Conservation (phyloP, 2,888 invertebrate genomes). For the Leuctra nigra region DNA sequence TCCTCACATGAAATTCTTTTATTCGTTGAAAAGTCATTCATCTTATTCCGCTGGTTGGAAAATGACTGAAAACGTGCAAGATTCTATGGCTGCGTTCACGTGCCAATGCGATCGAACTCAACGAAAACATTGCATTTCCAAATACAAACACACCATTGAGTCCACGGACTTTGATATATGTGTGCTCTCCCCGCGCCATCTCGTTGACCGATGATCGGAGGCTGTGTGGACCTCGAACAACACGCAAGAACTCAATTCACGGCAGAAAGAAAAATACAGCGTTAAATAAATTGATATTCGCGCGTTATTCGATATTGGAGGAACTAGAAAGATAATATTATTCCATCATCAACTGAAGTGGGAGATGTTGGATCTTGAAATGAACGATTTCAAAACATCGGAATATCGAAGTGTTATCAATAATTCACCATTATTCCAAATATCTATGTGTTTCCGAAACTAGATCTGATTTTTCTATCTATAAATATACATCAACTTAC, state of each 20-base stretch:
- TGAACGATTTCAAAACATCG: too few species aligned
- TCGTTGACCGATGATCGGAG: constrained; percentile 7
- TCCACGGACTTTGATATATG: constrained; percentile 8
- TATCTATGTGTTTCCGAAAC: too few species aligned
- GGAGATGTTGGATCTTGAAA: too few species aligned
- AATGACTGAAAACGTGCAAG: constrained; percentile 2
- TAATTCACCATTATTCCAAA: too few species aligned
- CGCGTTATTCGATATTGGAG: background rate
- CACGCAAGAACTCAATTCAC: constrained; percentile 11
- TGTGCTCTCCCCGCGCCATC: background rate
- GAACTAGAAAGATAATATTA: background rate
- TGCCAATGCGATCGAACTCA: constrained; percentile 7
- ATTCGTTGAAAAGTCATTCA: constrained; percentile 14
- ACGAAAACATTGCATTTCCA: constrained; percentile 15
- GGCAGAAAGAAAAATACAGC: constrained; percentile 5
- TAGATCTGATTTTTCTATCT: too few species aligned
- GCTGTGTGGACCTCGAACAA: too few species aligned
- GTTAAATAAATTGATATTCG: constrained; percentile 6
- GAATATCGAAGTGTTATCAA: too few species aligned
- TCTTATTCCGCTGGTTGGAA: constrained; percentile 7
- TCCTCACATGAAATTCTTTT: constrained; percentile 1
- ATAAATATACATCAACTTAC: too few species aligned
- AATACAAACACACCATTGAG: constrained; percentile 7
- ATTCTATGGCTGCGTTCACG: too few species aligned
- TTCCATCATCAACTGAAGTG: background rate